A percentile compares a stretch with the other conserved stretches of the same genome.
These are phyloP conservation scores for Eremophila alpestris DNA, from an alignment of 2,797 vertebrate species.

Conservation along the genomic window DNA sequence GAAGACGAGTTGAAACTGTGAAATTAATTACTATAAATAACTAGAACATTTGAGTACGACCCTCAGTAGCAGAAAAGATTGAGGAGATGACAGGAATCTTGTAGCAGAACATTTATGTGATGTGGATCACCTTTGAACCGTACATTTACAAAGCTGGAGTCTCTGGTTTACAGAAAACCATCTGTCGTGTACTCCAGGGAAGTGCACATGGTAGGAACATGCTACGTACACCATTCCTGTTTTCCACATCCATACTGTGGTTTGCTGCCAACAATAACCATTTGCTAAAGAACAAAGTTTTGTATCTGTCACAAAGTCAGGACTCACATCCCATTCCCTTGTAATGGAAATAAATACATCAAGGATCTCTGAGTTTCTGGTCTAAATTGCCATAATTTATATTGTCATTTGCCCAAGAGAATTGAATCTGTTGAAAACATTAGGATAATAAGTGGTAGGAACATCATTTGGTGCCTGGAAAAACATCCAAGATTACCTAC, in stretches of 20 bases:
- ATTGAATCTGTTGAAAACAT: neutral
- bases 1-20: neutral
- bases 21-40: slow-evolving; percentile 58
- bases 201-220: neutral
- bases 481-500: neutral
- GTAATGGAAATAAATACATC: neutral
- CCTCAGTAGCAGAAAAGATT: neutral
- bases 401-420: neutral
- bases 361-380: neutral
- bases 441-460: neutral
- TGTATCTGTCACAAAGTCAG: neutral
- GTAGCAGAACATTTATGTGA: neutral
- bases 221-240: fast-evolving
- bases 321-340: neutral
- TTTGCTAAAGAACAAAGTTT: neutral
- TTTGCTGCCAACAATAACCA: neutral
- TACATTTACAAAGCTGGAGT: neutral
- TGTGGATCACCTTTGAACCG: neutral
- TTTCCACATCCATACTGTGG: neutral
- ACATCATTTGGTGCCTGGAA: neutral
- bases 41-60: slow-evolving; percentile 15
- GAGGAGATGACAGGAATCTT: slow-evolving; percentile 16
- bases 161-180: neutral
- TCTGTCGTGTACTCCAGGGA: neutral
- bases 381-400: neutral